Base-by-base conservation (phyloP, 2,888 invertebrate species). In the Mimachlamys varia region DNA sequence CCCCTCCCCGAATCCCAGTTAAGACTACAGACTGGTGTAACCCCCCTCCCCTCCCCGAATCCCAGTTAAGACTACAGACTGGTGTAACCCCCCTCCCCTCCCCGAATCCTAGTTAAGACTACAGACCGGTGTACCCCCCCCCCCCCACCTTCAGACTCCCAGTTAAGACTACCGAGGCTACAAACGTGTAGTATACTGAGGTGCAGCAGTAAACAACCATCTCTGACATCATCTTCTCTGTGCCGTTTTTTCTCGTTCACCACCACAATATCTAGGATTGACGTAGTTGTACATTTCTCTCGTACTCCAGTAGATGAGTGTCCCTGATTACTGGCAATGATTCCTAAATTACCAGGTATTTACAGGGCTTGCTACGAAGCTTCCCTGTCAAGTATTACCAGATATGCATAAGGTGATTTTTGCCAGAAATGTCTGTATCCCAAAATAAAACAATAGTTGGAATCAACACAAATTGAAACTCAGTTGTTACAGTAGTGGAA, bases 291-390 rank as follows among this genome's bases (percentile, higher is more conserved):
- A 27, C 33, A 27, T 76, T 76, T 33, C 33, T 76, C 22, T 15
- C 10, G 33, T 76, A 76, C 33, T 22, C 76, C 4, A 76, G 76
- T 22, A 76, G 76, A 76, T 76, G 76, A 76, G 76, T 76, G 76
- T 27, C 27, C 76, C 76, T 76, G 76, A 76, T 76, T 76, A 76
- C 76, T 33, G 33, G 33, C 76, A 76, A 13, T 33, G 22, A 33
- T 76, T 76, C 76, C 33, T 33, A 76, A 76, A 76, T 76, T 33
- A 76, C 76, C 76, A 33, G 33, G 33, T 76, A 76, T 76, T 76
- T 33, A 76, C 76, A 76, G 27, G 12, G 27, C 7, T 27, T 76
- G 76, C 22, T 1, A 0, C 27, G 33, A 0, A 33, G 33, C 76
- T 76, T 33, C 76, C 62, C 27, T 62, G 33, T 27, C 76, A 76